Conservation (phyloP, 1,140 invertebrate genomes). For the Neotoxoptera formosana region DNA sequence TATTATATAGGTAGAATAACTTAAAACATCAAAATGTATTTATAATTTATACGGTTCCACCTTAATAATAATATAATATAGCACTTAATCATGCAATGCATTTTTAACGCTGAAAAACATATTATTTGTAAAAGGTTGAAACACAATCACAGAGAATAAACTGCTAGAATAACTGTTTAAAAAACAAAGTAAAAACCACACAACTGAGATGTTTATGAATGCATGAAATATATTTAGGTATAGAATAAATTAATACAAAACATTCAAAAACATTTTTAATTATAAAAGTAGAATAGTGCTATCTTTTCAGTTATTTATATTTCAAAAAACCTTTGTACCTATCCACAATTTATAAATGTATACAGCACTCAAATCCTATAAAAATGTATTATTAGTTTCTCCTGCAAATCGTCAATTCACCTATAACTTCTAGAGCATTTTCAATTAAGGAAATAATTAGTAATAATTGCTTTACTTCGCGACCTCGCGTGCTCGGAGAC, state of each 20-base stretch:
- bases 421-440: background rate
- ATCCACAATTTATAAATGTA: background rate
- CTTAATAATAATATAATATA: background rate
- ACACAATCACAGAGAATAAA: background rate
- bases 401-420: background rate
- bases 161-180: background rate
- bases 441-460: constrained; percentile 10
- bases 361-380: background rate
- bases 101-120: background rate
- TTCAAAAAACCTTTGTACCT: background rate
- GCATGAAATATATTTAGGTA: background rate
- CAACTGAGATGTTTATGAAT: background rate
- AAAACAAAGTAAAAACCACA: background rate
- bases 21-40: background rate
- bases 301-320: background rate
- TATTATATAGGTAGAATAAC: background rate
- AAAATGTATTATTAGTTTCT: background rate
- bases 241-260: background rate
- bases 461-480: background rate
- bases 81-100: background rate
- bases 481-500: background rate
- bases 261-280: background rate
- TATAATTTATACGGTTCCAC: background rate
- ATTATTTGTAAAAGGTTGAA: background rate
- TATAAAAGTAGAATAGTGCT: background rate